Conservation (phyloP, 2,113 vertebrate genomes). For the Prionailurus bengalensis region DNA sequence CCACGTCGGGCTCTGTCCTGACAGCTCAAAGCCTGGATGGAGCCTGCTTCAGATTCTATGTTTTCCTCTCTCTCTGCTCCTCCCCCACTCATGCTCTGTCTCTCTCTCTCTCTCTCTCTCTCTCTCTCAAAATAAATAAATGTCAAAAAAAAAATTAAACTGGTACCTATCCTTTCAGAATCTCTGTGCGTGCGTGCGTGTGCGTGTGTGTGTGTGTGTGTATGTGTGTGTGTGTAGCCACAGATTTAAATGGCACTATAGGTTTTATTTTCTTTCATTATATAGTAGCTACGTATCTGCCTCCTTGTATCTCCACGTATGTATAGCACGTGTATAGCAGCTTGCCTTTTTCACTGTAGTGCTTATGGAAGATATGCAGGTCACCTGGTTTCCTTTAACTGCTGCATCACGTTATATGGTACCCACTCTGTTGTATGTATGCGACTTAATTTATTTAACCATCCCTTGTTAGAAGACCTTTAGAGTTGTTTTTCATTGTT, state of each 20-base stretch:
- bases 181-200: not conserved
- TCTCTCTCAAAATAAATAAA: too few relatives aligned
- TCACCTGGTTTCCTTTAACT: not conserved
- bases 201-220: not conserved
- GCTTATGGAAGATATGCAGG: not conserved
- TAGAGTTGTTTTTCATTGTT: slow-evolving; percentile 14
- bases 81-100: too few relatives aligned
- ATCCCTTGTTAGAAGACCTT: slow-evolving; percentile 4
- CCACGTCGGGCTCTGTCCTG: too few relatives aligned
- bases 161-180: not conserved
- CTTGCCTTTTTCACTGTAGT: not conserved
- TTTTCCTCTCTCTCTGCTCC: too few relatives aligned
- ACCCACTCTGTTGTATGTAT: not conserved
- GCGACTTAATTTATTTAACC: not conserved
- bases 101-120: too few relatives aligned
- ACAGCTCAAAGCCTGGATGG: too few relatives aligned
- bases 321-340: not conserved
- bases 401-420: not conserved
- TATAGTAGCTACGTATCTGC: not conserved
- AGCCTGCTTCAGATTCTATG: too few relatives aligned
- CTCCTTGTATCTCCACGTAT: not conserved
- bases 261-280: slow-evolving; percentile 23
- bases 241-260: not conserved
- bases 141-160: not conserved
- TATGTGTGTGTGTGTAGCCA: too few relatives aligned